phyloP scores from a whole-genome alignment of 37 sponge, comb jelly and placozoan genomes.

The Theonella swinhoei region DNA sequence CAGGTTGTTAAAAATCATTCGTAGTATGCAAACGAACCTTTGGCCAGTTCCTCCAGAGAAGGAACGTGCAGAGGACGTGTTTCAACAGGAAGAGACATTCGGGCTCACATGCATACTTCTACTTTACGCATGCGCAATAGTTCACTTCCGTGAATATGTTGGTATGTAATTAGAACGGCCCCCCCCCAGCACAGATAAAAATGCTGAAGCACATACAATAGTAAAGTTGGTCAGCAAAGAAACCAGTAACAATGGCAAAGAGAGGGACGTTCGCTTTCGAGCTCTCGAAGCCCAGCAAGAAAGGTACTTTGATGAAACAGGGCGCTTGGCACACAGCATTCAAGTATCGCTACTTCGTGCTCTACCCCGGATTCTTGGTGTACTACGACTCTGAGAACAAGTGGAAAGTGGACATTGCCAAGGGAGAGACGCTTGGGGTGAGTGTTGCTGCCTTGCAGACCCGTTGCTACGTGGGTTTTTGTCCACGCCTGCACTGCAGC shows the following conservation, averaged over 20 bases:
- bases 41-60: slow-evolving; percentile 31
- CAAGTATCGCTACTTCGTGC: slow-evolving; percentile 79
- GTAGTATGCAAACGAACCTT: slow-evolving; percentile 39
- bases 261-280: slow-evolving; percentile 56
- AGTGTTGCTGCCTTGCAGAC: not conserved
- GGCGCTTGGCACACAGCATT: slow-evolving; percentile 78
- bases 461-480: no score
- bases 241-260: not conserved
- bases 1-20: no score
- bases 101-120: not conserved
- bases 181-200: no score
- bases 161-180: no score
- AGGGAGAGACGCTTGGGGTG: slow-evolving; percentile 68
- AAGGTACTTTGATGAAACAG: slow-evolving; percentile 72
- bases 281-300: slow-evolving; percentile 55
- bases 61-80: slow-evolving; percentile 19
- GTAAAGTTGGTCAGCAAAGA: no score
- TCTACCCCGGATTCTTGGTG: slow-evolving; percentile 85
- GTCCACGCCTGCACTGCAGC: no score
- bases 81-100: slow-evolving; percentile 30
- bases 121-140: not conserved
- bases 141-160: no score
- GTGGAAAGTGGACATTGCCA: slow-evolving; percentile 64
- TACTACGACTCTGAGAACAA: slow-evolving; percentile 62
- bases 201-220: no score